These are phyloP conservation scores for Hemibagrus wyckioides DNA, from an alignment of 2,113 vertebrate species.

Conservation along the genomic window DNA sequence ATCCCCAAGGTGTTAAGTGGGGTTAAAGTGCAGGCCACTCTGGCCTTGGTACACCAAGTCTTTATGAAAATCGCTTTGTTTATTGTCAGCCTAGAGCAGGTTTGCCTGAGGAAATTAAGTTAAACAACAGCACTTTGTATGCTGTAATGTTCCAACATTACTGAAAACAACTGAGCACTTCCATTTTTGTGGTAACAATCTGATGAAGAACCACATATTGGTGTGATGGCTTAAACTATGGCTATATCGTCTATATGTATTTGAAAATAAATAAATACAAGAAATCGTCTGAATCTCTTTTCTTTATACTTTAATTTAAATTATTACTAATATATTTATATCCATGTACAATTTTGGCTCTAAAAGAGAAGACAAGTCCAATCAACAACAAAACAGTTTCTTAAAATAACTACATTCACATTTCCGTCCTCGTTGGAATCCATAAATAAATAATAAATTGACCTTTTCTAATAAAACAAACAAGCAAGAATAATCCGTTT, in stretches of 20 bases:
- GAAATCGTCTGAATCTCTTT: background rate
- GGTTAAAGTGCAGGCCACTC: too few species aligned
- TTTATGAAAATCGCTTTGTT: too few species aligned
- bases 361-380: background rate
- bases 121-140: too few species aligned
- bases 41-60: too few species aligned
- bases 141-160: too few species aligned
- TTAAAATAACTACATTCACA: slow-evolving; percentile 26
- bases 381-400: slow-evolving; percentile 41
- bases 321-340: background rate
- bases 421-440: background rate
- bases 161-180: too few species aligned
- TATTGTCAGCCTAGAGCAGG: too few species aligned
- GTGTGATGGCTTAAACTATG: background rate
- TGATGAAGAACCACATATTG: background rate
- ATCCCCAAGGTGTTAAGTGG: too few species aligned
- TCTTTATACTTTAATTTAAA: background rate
- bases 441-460: slow-evolving; percentile 40
- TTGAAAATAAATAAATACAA: background rate
- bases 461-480: background rate
- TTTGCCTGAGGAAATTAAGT: too few species aligned
- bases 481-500: background rate
- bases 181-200: too few species aligned
- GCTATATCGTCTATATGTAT: background rate
- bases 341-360: background rate